Conservation (phyloP, 2,113 vertebrate species). For the Colossoma macropomum region DNA sequence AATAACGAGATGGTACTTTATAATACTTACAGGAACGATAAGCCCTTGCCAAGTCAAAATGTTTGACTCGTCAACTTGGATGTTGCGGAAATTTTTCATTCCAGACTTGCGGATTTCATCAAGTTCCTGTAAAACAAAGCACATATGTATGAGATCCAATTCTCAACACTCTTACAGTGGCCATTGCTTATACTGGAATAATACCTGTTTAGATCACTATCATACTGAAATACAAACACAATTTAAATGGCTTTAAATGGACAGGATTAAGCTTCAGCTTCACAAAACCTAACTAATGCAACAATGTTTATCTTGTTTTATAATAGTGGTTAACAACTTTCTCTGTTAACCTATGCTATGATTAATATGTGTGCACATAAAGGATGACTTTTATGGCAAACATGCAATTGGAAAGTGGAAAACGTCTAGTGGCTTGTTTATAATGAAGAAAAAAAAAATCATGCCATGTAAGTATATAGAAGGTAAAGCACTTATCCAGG, state of each 20-base stretch:
- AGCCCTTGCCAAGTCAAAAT: conserved; percentile 96
- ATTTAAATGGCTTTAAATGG: neutral
- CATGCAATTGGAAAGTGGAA: too few species aligned
- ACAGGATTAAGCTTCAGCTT: neutral
- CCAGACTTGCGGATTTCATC: conserved; percentile 92
- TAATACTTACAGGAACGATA: conserved; percentile 94
- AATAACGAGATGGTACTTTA: neutral
- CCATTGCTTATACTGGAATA: neutral
- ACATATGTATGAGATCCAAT: neutral
- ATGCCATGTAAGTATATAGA: too few species aligned
- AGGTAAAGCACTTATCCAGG: too few species aligned
- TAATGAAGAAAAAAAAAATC: too few species aligned
- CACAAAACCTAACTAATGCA: too few species aligned
- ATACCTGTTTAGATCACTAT: neutral
- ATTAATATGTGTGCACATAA: too few species aligned
- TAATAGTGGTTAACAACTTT: too few species aligned
- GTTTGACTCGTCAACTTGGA: conserved; percentile 95
- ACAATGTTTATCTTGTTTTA: too few species aligned
- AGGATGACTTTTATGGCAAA: too few species aligned
- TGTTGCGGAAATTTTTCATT: conserved; percentile 93
- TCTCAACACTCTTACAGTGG: neutral
- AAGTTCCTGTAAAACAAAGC: conserved; percentile 86
- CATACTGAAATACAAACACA: neutral
- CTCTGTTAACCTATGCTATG: too few species aligned
- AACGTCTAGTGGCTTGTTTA: too few species aligned